phyloP scores from a whole-genome alignment of 2,113 vertebrate species.

The Triplophysa tibetana region DNA sequence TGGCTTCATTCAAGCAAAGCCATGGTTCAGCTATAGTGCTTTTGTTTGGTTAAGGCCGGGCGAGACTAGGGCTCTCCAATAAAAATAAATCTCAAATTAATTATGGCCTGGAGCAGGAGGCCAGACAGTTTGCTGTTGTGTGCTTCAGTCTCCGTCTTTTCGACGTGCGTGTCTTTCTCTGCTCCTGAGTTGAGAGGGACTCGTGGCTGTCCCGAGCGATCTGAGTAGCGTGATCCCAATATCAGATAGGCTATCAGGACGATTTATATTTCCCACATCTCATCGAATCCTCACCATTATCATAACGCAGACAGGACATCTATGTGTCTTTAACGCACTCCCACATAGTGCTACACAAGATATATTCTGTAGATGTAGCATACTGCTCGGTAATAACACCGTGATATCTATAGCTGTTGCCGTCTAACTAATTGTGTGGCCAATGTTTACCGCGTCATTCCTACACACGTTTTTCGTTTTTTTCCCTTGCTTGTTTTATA shows the following conservation, averaged over 20 bases:
- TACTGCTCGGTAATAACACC: too few relatives aligned
- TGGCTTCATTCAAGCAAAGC: conserved; percentile 88
- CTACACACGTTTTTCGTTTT: not conserved
- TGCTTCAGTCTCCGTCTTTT: conserved; percentile 80
- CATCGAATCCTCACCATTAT: not conserved
- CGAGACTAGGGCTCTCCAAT: conserved; percentile 96
- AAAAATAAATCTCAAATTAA: conserved; percentile 99
- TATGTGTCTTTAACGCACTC: too few relatives aligned
- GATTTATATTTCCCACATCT: conserved; percentile 47
- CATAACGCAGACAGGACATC: not conserved
- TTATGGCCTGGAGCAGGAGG: conserved; percentile 95
- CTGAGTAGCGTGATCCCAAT: conserved; percentile 49
- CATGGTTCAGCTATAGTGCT: conserved; percentile 81
- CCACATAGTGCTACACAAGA: too few relatives aligned
- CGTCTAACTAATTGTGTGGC: not conserved
- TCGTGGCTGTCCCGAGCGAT: conserved; percentile 56
- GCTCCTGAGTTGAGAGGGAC: conserved; percentile 60
- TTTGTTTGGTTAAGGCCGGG: conserved; percentile 99
- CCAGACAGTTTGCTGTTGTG: conserved; percentile 89
- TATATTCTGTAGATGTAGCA: too few relatives aligned
- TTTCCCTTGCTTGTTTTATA: not conserved
- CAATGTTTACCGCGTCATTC: not conserved
- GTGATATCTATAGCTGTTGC: not conserved
- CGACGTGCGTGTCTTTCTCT: conserved; percentile 71
- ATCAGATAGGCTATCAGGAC: conserved; percentile 5